Evolutionary conservation across 2,113 vertebrate genomes (phyloP), one percentile per base, ranked within the genome.

Genomic region (Xyliphius kryptos): DNA sequence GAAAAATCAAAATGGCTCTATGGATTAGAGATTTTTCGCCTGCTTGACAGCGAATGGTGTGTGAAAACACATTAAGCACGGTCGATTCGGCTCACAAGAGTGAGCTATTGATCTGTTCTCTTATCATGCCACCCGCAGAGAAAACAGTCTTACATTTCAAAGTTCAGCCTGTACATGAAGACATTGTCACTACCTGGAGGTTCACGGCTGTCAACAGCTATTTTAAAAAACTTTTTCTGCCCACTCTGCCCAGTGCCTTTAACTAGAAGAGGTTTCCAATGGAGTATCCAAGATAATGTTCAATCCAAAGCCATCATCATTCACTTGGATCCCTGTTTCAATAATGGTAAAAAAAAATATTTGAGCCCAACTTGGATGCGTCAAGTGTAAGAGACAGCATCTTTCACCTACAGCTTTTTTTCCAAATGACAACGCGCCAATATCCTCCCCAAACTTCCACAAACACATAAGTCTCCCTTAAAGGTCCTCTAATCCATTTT

Each of bases 51-150:
- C 37, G 43, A 56, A 38, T 48, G 16, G 16, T 16, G n/a, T 40
- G 63, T 56, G 22, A 56, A 56, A 44, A 65, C 41, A 55, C 61
- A 48, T 56, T 48, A 64, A 55, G 37, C 16, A 56, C 2, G 26
- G 52, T 48, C 12, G 48, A 57, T 59, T 46, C 55, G 38, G 60
- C 26, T 21, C 21, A 54, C 44, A 44, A 46, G 20, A 43, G 44
- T 22, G 14, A 22, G 11, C 59, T 20, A 26, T 21, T 46, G 60
- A 63, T 60, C 60, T 36, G 40, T 48, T 37, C 19, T 17, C 54
- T 54, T 54, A 55, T 62, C 67, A 19, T 20, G n/a, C 15, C 37
- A 44, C 52, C 36, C 16, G 53, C 53, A 53, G 38, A 56, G 21
- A 49, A 52, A 12, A 36, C 19, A 63, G 26, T 54, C 16, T 46